Conservation (phyloP, 2,113 vertebrate species). For the Petrocephalus microphthalmus region DNA sequence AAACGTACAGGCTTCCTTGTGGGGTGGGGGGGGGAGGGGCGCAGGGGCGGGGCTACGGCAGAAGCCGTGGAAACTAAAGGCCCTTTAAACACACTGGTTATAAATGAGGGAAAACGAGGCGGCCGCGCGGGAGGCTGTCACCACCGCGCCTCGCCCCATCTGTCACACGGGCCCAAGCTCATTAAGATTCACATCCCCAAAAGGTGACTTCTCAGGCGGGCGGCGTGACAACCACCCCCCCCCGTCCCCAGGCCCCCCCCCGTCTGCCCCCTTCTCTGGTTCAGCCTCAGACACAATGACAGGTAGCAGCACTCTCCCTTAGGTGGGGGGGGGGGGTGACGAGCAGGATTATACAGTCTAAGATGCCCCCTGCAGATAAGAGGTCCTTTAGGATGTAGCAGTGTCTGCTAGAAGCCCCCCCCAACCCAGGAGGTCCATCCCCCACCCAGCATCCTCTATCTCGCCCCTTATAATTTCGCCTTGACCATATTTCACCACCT, state of each 20-base stretch:
- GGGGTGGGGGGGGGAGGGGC: neutral
- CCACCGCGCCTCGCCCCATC: slow-evolving; percentile 56
- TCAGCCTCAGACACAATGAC: slow-evolving; percentile 59
- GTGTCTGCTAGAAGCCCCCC: slow-evolving; percentile 34
- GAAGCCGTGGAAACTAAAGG: slow-evolving; percentile 47
- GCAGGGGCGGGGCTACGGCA: slow-evolving; percentile 28
- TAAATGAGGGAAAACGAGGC: slow-evolving; percentile 68
- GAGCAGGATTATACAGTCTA: slow-evolving; percentile 63
- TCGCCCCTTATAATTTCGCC: neutral
- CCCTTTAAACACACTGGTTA: slow-evolving; percentile 57
- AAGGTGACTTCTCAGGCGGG: slow-evolving; percentile 69
- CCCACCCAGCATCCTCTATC: neutral
- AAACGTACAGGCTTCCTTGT: neutral
- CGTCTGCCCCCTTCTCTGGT: slow-evolving; percentile 37
- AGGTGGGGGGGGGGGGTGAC: slow-evolving; percentile 43
- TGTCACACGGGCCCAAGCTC: slow-evolving; percentile 55
- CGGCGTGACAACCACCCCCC: slow-evolving; percentile 44
- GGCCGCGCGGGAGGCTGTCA: slow-evolving; percentile 59
- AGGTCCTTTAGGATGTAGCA: slow-evolving; percentile 52
- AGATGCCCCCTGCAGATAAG: slow-evolving; percentile 60
- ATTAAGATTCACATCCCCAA: slow-evolving; percentile 71
- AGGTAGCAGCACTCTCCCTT: slow-evolving; percentile 56
- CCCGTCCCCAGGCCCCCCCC: slow-evolving; percentile 38
- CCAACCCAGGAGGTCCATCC: slow-evolving; percentile 17
- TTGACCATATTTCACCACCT: neutral